Base-by-base conservation (phyloP, 2,888 invertebrate species). In the Phyllotreta striolata region DNA sequence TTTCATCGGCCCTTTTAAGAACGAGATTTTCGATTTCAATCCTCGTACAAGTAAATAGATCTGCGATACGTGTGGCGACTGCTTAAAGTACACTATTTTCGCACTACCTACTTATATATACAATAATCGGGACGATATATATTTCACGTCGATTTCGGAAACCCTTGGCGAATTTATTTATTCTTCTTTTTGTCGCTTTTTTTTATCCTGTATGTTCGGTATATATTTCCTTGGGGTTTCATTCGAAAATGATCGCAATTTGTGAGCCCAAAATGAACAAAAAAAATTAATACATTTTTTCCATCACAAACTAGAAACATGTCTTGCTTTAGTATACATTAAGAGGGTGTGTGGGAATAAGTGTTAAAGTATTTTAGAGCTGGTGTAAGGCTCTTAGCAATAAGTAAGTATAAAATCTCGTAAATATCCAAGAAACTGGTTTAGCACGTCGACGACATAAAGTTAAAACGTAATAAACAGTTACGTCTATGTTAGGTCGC, bases 1-100 rank as follows among this genome's bases (percentile, higher is more conserved):
- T 52, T 44, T n/a, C 43, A 60, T 52, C 52, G 52, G 52, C 52
- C 52, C 7, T 35, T 52, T 59, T 72, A 70, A 71, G 64, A 67
- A 68, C 68, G 63, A 70, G 73, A 73, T 77, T 77, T 78, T 75
- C 76, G 74, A 76, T 78, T 77, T 77, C 77, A 76, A 76, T 76
- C 74, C 76, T 73, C 76, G 73, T 76, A 70, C 73, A 72, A 73
- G 75, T 77, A 76, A 76, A 78, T 77, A 77, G 78, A 77, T 76
- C 75, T 71, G 61, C 71, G 57, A 69, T 72, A 77, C 78, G 78
- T 78, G 77, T 70, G 55, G 58, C 58, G 73, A 74, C 69, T 74
- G 24, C 66, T 61, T 61, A 55, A 55, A 59, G 44, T 38, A 43
- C 38, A 41, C 38, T 49, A 55, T 55, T 47, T 59, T 55, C 59